A percentile compares a stretch with the other conserved stretches of the same genome.
Evolutionary conservation across 2,797 vertebrate species (phyloP).

Genomic region (Diceros bicornis): DNA sequence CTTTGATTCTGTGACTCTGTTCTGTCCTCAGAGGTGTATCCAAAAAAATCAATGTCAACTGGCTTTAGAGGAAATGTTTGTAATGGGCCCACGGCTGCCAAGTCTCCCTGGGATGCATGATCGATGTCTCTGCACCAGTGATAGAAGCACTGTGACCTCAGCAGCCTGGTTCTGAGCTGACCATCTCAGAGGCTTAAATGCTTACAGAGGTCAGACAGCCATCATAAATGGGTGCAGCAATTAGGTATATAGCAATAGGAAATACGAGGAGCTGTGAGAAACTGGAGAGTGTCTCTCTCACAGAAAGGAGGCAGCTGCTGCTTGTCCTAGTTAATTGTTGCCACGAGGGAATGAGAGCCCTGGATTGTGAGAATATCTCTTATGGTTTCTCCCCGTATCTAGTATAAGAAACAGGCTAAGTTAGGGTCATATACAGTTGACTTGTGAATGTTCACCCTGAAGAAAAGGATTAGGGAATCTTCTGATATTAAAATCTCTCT

Average conservation of each 20-base stretch:
- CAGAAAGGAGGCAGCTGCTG: not conserved
- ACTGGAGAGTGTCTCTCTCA: not conserved
- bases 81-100: conserved; percentile 14
- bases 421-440: not conserved
- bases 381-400: not conserved
- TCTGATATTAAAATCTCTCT: not conserved
- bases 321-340: not conserved
- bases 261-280: not conserved
- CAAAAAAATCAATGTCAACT: conserved; percentile 71
- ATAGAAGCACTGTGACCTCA: not conserved
- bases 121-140: not conserved
- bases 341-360: not conserved
- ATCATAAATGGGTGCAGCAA: not conserved
- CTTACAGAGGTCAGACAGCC: not conserved
- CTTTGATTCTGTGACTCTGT: conserved; percentile 53
- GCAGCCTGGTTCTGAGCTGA: conserved; percentile 15
- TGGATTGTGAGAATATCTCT: not conserved
- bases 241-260: not conserved
- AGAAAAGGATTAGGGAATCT: not conserved
- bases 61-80: conserved; percentile 61
- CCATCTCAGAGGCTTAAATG: not conserved
- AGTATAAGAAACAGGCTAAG: not conserved
- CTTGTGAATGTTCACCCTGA: not conserved
- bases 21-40: conserved; percentile 63
- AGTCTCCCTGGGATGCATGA: not conserved